phyloP scores from a whole-genome alignment of 2,113 vertebrate species.

The Muntiacus muntjak region DNA sequence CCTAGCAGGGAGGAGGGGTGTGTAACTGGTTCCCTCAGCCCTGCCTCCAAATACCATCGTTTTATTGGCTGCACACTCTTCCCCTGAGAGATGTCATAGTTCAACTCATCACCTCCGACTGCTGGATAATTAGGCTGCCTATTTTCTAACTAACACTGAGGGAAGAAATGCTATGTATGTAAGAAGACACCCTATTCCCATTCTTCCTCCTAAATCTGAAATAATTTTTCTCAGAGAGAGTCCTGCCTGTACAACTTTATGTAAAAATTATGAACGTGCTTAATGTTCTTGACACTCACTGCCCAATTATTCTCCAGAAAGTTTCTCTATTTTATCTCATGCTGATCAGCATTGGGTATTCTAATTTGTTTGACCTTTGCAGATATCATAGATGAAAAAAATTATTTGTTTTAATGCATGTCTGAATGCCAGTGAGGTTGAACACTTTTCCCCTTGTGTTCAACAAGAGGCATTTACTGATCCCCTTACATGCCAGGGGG shows the following conservation, averaged over 20 bases:
- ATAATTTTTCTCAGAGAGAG: background rate
- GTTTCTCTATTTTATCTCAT: background rate
- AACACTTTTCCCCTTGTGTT: background rate
- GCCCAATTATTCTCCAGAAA: background rate
- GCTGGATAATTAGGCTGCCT: background rate
- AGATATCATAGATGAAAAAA: background rate
- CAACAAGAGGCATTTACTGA: background rate
- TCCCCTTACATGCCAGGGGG: rapidly evolving
- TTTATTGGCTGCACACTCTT: background rate
- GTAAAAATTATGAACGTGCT: background rate
- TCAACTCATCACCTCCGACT: background rate
- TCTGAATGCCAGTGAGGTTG: background rate
- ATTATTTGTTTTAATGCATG: background rate
- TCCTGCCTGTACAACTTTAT: rapidly evolving
- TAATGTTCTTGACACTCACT: background rate
- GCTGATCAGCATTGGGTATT: background rate
- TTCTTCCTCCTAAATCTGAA: background rate
- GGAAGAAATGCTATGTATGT: background rate
- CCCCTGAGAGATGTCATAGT: background rate
- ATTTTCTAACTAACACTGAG: background rate
- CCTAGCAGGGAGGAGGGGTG: too few species aligned
- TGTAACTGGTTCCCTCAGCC: background rate
- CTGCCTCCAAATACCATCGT: background rate
- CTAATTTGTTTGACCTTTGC: conserved; percentile 14
- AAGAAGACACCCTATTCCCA: background rate